Evolutionary conservation across 1,140 invertebrate species (phyloP).

Genomic region (Amyelois transitella): DNA sequence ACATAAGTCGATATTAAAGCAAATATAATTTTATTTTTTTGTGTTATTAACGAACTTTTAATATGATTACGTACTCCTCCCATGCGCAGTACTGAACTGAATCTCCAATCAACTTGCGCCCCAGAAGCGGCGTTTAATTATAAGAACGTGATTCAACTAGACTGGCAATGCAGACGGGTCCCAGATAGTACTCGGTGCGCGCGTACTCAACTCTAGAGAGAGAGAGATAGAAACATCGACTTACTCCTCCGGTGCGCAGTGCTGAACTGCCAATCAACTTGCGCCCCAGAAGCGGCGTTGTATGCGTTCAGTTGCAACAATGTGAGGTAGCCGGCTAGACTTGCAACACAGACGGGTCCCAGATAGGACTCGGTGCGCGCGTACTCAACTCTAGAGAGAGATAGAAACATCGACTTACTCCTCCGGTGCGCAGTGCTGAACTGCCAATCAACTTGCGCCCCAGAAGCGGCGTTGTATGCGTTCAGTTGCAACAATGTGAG

Average conservation of each 20-base stretch:
- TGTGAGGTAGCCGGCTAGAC: conserved; percentile 88
- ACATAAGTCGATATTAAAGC: too few relatives aligned
- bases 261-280: conserved; percentile 84
- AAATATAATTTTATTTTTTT: too few relatives aligned
- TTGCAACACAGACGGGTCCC: conserved; percentile 83
- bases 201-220: too few relatives aligned
- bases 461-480: conserved; percentile 78
- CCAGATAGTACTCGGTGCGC: too few relatives aligned
- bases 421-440: conserved; percentile 83
- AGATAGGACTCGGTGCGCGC: conserved; percentile 79
- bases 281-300: conserved; percentile 78
- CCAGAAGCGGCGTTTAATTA: conserved; percentile 81
- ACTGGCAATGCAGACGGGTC: conserved; percentile 83
- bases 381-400: too few relatives aligned
- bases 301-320: conserved; percentile 87
- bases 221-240: too few relatives aligned
- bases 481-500: conserved; percentile 89
- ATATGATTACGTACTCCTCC: conserved; percentile 81
- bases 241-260: conserved; percentile 82
- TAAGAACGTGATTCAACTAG: conserved; percentile 91
- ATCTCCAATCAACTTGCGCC: conserved; percentile 83
- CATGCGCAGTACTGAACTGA: conserved; percentile 82
- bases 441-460: conserved; percentile 83
- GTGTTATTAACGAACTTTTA: too few relatives aligned
- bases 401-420: conserved; percentile 78